phyloP scores from a whole-genome alignment of 2,797 vertebrate genomes.

The Notoglanidium macrostoma region DNA sequence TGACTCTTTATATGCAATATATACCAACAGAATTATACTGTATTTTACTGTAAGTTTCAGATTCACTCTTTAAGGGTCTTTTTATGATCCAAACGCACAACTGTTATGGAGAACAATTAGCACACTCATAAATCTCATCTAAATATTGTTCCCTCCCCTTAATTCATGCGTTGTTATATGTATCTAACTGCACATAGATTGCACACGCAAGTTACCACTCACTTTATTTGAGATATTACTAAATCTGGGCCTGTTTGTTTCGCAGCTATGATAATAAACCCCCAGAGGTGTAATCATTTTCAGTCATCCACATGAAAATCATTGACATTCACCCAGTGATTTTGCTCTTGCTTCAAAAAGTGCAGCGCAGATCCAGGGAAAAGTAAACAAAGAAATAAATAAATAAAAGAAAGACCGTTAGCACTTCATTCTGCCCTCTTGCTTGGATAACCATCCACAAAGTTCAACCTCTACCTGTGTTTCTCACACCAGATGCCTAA shows the following conservation, averaged over 20 bases:
- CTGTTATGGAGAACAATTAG: too few relatives aligned
- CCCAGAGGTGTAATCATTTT: background rate
- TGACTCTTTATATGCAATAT: background rate
- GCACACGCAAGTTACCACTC: background rate
- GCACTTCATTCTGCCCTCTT: background rate
- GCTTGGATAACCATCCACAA: background rate
- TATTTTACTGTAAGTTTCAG: background rate
- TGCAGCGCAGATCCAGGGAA: background rate
- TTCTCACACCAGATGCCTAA: constrained; percentile 14
- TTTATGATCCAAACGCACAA: background rate
- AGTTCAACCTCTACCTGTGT: background rate
- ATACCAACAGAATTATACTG: background rate
- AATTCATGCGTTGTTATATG: background rate
- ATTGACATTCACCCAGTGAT: background rate
- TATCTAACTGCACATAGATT: background rate
- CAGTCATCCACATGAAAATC: background rate
- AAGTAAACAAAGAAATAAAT: background rate
- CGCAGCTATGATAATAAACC: background rate
- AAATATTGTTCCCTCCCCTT: background rate
- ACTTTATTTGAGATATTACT: background rate
- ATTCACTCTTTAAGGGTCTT: background rate
- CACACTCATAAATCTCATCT: background rate
- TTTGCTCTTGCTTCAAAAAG: background rate
- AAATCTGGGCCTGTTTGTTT: background rate
- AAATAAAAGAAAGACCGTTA: background rate